A percentile compares a stretch with the other conserved stretches of the same genome.
These are phyloP conservation scores for Flabesymbios commensalis DNA, from an alignment of 2,888 invertebrate genomes.

Conservation along the genomic window DNA sequence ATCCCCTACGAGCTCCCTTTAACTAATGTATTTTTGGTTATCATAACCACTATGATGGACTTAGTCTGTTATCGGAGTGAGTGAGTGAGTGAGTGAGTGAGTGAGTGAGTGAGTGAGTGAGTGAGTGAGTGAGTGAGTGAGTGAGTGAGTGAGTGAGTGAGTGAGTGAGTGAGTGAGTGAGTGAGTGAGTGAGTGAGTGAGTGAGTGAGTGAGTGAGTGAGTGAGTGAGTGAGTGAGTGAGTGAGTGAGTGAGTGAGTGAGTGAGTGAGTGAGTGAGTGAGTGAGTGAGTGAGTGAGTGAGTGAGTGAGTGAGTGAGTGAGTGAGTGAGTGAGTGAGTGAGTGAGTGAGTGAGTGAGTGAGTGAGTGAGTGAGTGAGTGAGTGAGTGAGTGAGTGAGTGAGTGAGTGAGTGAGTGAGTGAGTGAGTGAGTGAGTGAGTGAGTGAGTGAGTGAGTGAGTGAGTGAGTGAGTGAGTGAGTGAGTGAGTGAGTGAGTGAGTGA, in stretches of 20 bases:
- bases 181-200: slow-evolving; percentile 8
- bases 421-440: no score
- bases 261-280: slow-evolving; percentile 14
- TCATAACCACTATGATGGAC: no score
- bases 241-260: slow-evolving; percentile 17
- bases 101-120: slow-evolving; percentile 12
- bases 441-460: no score
- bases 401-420: no score
- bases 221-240: slow-evolving; percentile 11
- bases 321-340: slow-evolving; percentile 15
- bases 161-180: slow-evolving; percentile 9
- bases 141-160: slow-evolving; percentile 5
- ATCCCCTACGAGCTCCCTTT: no score
- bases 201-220: background rate
- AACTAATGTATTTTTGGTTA: no score
- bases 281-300: slow-evolving; percentile 10
- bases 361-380: slow-evolving; percentile 16
- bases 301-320: slow-evolving; percentile 9
- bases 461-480: no score
- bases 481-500: no score
- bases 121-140: slow-evolving; percentile 11
- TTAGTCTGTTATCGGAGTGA: no score
- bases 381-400: no score
- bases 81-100: slow-evolving; percentile 12
- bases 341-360: slow-evolving; percentile 14